Base-by-base conservation (phyloP, 2,797 vertebrate species). In the Thunnus albacares region DNA sequence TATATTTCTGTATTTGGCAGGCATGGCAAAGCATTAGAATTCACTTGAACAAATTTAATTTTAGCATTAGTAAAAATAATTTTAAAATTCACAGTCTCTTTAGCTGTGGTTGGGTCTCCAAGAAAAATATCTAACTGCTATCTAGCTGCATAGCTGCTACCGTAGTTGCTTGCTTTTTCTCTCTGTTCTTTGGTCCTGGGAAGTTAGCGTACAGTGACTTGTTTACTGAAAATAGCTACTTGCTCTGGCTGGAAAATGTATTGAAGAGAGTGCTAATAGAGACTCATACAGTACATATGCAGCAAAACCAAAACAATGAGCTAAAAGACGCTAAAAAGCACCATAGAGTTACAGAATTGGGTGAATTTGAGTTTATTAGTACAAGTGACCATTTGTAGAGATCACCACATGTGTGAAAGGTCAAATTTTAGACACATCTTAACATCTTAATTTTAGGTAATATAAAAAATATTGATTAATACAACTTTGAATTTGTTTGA, bases 31-130 rank as follows among this genome's bases (percentile, higher is more conserved):
- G 17, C 24, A 7, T 13, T 59, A 5, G 49, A 8, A 47, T 51
- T 11, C 41, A 30, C 30, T 51, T 65, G 12, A 2, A 49, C 45
- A 18, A 17, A 49, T 49, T 49, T 45, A 38, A 17, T 3, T 49
- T 49, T 45, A 38, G 35, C 11, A 38, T 38, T 38, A 11, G 11
- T 38, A 38, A 38, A 45, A 45, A 2, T 43, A 10, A 22, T 41
- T 30, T 30, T 6, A 33, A 9, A 30, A 30, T 55, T 69, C 6
- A 24, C 9, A n/a, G 12, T 11, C 5, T 17, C 5, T 55, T 64
- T 26, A 49, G 17, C 61, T 49, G 14, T n/a, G 65, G 35, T 55
- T 76, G 49, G 9, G 51, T 60, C 24, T 47, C 9, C 41, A 61
- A n/a, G 47, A 43, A 53, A 60, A 35, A 38, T 26, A 47, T 5